Evolutionary conservation across 2,797 vertebrate species (phyloP).

Genomic region (Carcharodon carcharias): DNA sequence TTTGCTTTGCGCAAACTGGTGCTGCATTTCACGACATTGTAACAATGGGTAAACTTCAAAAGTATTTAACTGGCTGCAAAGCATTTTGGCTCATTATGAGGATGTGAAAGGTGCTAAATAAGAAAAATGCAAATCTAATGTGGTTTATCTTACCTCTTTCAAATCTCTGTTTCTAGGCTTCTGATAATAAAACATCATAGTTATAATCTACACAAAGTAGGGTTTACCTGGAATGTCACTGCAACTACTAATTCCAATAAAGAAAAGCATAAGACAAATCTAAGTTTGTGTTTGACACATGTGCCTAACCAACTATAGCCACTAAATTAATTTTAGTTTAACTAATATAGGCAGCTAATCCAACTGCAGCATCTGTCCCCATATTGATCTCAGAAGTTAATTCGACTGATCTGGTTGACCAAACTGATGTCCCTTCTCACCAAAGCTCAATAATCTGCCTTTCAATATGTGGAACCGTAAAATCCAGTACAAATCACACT

Average conservation of each 20-base stretch:
- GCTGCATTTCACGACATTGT: background rate
- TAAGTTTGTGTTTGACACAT: no score
- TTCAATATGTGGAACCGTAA: background rate
- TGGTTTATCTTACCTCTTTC: background rate
- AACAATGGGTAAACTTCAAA: background rate
- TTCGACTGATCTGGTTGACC: background rate
- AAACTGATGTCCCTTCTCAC: background rate
- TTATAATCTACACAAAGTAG: background rate
- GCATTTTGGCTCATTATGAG: background rate
- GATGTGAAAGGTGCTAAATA: background rate
- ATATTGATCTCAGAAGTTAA: background rate
- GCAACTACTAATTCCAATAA: background rate
- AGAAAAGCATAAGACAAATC: background rate
- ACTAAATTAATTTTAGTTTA: background rate
- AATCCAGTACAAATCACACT: slow-evolving; percentile 22
- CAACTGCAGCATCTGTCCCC: background rate
- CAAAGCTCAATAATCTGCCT: background rate
- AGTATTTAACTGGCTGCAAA: background rate
- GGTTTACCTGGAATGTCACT: background rate
- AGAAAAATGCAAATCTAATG: background rate
- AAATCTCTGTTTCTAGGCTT: background rate
- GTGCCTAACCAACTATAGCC: background rate
- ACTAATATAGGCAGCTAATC: background rate
- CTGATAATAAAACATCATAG: background rate
- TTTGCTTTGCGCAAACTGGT: background rate